Evolutionary conservation across 2,888 invertebrate species (phyloP).

Genomic region (Bellardia pandia): DNA sequence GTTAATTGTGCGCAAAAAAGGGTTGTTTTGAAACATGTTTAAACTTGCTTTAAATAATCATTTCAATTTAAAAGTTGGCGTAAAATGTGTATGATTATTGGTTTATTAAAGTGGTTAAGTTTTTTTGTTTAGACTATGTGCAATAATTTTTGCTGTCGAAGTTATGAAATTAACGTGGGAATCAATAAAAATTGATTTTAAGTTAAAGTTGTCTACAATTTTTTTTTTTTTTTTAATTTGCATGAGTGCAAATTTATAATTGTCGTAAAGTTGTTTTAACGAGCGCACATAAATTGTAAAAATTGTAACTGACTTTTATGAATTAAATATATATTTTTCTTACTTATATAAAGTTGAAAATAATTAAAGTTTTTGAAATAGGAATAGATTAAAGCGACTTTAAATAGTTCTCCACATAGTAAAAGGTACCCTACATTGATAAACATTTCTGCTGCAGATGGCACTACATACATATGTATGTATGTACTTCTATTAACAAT

Average conservation of each 20-base stretch:
- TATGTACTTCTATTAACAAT: too few relatives aligned
- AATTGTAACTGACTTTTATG: too few relatives aligned
- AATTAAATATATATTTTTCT: too few relatives aligned
- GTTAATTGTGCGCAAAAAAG: conserved; percentile 52
- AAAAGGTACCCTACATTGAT: background rate
- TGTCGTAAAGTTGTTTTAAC: background rate
- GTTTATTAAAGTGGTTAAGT: background rate
- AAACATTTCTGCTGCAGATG: background rate
- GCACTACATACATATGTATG: too few relatives aligned
- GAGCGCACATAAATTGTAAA: too few relatives aligned
- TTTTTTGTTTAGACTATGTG: background rate
- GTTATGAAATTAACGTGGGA: background rate
- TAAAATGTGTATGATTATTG: background rate
- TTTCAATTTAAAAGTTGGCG: background rate
- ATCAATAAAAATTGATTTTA: conserved; percentile 1
- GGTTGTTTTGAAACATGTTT: conserved; percentile 35
- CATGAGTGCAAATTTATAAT: background rate
- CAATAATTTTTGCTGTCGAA: background rate
- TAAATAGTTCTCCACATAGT: too few relatives aligned
- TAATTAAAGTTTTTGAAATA: too few relatives aligned
- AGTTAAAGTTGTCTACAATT: background rate
- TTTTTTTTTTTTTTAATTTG: background rate
- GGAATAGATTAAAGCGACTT: too few relatives aligned
- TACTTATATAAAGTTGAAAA: too few relatives aligned
- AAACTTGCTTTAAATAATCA: conserved; percentile 31